Base-by-base conservation (phyloP, 1,140 invertebrate species). In the Stegodyphus dumicola region DNA sequence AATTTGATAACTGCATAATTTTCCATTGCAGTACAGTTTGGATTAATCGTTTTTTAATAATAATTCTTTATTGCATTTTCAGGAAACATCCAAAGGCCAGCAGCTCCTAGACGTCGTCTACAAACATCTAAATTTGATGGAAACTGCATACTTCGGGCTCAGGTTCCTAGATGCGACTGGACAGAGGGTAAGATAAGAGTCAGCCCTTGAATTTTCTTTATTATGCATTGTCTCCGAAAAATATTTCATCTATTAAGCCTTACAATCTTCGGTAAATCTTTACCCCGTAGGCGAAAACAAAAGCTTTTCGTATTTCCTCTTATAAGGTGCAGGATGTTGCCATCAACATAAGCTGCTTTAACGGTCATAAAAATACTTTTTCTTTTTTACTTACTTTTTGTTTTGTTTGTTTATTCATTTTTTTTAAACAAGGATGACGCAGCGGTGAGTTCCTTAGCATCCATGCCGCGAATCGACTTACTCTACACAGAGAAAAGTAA, bases 121-220 rank as follows among this genome's bases (percentile, higher is more conserved):
- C 91, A 93, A 94, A 87, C 95, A 97, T 90, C 92, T 98, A 83
- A 97, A 97, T 92, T 93, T 98, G 65, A 91, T 97, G 87, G 96
- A 98, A 91, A 98, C 96, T 48, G 95, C 95, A 81, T 98, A 97
- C 90, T 98, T 98, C 91, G 96, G 96, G 65, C 92, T 98, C 7
- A 94, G 96, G 67, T 98, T 95, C 90, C 91, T 97, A 54, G 96
- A 97, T 90, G 93, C 94, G 88, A 94, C 95, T 53, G 89, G 87
- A 54, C 88, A 89, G 85, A 85, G 83, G 77, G 89, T 89, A 87
- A 85, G 52, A 10, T n/a, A 49, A 49, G 6, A 69, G 4, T 9
- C 10, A 18, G 2, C 15, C 15, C 56, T 11, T 60, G 9, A 11
- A 11, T 60, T 15, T 60, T 2, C 56, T 11, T 11, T 60, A 11